phyloP scores from a whole-genome alignment of 2,888 invertebrate genomes.

The Deilephila elpenor region DNA sequence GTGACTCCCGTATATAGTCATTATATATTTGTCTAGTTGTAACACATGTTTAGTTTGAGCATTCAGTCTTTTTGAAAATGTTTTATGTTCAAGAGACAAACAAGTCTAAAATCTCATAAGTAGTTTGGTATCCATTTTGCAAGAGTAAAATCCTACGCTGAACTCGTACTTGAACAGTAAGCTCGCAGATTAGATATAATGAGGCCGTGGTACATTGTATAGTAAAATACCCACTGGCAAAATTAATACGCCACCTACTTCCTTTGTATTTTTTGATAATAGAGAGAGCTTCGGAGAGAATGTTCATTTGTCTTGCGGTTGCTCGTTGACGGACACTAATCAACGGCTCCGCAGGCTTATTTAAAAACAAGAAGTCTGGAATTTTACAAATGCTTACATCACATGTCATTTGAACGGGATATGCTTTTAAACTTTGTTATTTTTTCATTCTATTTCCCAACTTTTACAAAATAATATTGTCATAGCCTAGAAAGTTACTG shows the following conservation, averaged over 20 bases:
- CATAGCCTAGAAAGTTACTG: neutral
- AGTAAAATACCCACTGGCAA: conserved; percentile 41
- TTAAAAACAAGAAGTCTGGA: conserved; percentile 7
- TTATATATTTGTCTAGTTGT: neutral
- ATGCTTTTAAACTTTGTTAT: neutral
- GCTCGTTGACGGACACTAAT: conserved; percentile 57
- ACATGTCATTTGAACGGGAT: neutral
- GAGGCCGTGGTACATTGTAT: conserved; percentile 35
- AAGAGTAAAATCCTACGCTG: neutral
- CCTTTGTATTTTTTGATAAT: conserved; percentile 52
- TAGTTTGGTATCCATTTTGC: neutral
- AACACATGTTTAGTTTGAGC: neutral
- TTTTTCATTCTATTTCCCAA: neutral
- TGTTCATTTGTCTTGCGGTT: conserved; percentile 58
- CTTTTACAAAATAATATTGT: neutral
- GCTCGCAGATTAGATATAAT: conserved; percentile 37
- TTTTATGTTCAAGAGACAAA: too few species aligned
- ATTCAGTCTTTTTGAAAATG: neutral
- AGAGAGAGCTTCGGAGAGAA: conserved; percentile 45
- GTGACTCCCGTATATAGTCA: conserved; percentile 6
- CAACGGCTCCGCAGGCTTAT: conserved; percentile 34
- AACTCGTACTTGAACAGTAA: conserved; percentile 15
- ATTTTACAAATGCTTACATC: conserved; percentile 7
- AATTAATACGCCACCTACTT: conserved; percentile 55
- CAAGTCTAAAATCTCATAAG: neutral